A percentile compares a stretch with the other conserved stretches of the same genome.
phyloP scores from a whole-genome alignment of 2,888 invertebrate genomes.

The Arrhopalites spinosus region DNA sequence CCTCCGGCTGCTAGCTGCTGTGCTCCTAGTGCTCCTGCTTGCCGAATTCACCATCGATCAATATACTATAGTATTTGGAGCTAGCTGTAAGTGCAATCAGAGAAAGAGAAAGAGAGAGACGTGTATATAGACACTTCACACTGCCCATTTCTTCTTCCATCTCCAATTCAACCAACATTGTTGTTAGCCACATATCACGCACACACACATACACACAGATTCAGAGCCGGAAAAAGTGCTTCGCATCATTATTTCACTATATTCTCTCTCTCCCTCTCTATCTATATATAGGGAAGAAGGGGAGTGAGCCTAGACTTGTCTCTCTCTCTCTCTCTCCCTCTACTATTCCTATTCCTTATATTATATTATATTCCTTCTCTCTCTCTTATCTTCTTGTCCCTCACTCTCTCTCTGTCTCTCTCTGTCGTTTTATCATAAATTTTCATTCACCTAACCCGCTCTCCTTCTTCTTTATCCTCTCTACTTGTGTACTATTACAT shows the following conservation, averaged over 20 bases:
- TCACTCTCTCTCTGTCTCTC: conserved; percentile 40
- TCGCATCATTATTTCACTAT: conserved; percentile 41
- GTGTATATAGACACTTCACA: conserved; percentile 25
- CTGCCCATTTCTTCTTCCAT: not conserved
- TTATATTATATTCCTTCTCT: not conserved
- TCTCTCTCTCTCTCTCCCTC: conserved; percentile 39
- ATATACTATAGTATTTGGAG: conserved; percentile 44
- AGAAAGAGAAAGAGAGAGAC: conserved; percentile 48
- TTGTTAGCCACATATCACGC: conserved; percentile 48
- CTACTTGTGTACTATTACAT: not conserved
- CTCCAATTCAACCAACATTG: conserved; percentile 39
- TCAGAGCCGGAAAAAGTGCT: conserved; percentile 34
- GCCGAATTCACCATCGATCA: conserved; percentile 48
- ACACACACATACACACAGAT: conserved; percentile 14
- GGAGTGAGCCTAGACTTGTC: conserved; percentile 19
- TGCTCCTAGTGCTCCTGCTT: conserved; percentile 15
- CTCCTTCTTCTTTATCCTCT: not conserved
- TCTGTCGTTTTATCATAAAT: conserved; percentile 4
- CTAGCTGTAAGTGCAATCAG: conserved; percentile 43
- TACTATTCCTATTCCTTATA: not conserved
- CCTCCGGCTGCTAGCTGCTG: not conserved
- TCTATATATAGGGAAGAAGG: conserved; percentile 36
- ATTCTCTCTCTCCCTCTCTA: conserved; percentile 34
- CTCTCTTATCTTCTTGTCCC: conserved; percentile 23
- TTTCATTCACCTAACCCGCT: not conserved